phyloP scores from a whole-genome alignment of 2,113 vertebrate genomes.

The Sterna hirundo region DNA sequence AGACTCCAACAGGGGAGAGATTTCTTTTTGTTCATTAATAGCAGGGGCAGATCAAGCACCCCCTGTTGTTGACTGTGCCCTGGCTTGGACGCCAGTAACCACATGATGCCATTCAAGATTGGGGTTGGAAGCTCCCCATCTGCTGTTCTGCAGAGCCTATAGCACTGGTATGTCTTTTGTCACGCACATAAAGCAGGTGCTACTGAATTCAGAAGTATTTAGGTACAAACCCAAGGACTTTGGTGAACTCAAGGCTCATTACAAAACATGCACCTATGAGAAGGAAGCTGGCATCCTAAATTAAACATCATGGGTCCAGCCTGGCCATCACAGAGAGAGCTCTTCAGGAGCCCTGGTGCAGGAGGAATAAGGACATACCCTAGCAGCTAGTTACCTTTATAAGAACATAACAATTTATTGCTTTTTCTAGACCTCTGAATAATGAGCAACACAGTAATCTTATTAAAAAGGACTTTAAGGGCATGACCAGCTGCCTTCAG shows the following conservation, averaged over 20 bases:
- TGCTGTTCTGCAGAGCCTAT: neutral
- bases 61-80: fast-evolving
- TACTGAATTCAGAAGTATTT: neutral
- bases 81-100: neutral
- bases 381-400: neutral
- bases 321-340: neutral
- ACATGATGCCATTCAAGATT: fast-evolving
- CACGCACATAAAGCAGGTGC: neutral
- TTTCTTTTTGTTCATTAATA: neutral
- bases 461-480: slow-evolving; percentile 47
- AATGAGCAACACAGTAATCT: slow-evolving; percentile 42
- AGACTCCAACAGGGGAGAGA: neutral
- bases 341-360: neutral
- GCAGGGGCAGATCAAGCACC: neutral
- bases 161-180: neutral
- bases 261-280: neutral
- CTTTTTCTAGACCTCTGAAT: slow-evolving; percentile 18
- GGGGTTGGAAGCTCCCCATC: neutral
- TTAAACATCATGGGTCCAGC: neutral
- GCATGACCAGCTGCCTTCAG: slow-evolving; percentile 21
- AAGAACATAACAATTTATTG: neutral
- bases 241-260: neutral
- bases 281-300: neutral
- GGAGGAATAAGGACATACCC: neutral
- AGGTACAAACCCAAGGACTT: neutral